A percentile compares a stretch with the other conserved stretches of the same genome.
These are phyloP conservation scores for Falco novaeseelandiae DNA, from an alignment of 2,797 vertebrate genomes.

Conservation along the genomic window DNA sequence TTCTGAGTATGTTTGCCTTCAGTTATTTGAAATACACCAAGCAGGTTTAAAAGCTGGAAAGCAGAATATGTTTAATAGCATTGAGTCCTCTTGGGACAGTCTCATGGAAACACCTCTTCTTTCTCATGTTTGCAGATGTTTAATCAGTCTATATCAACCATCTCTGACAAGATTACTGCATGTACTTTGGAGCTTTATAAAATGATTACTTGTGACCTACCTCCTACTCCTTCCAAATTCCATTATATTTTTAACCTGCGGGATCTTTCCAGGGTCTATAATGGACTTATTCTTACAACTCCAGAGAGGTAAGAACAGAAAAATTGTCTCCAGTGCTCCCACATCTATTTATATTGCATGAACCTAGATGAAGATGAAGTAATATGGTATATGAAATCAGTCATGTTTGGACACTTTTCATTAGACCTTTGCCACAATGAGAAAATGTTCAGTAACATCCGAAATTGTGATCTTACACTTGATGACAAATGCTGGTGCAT, in stretches of 20 bases:
- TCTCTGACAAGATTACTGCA: conserved; percentile 84
- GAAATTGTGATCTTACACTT: not conserved
- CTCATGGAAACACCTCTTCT: not conserved
- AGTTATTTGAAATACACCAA: not conserved
- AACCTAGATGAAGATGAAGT: not conserved
- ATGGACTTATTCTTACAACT: conserved; percentile 87
- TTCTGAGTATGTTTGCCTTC: not conserved
- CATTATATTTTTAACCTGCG: conserved; percentile 98
- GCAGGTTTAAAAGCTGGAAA: not conserved
- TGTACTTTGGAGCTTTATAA: conserved; percentile 92
- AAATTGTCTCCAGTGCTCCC: not conserved
- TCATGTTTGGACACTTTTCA: not conserved
- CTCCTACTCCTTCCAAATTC: conserved; percentile 95
- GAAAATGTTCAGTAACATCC: not conserved
- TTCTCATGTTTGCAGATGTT: conserved; percentile 80
- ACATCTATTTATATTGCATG: not conserved
- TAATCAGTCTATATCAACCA: conserved; percentile 77
- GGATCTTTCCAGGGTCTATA: conserved; percentile 92
- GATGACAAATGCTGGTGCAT: not conserved
- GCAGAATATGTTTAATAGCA: not conserved
- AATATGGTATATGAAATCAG: not conserved
- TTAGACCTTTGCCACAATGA: not conserved
- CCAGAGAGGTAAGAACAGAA: conserved; percentile 83
- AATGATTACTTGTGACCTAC: conserved; percentile 86
- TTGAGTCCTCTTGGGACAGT: not conserved